These are phyloP conservation scores for Dicranocentrus wangi DNA, from an alignment of 2,888 invertebrate species.

Conservation along the genomic window DNA sequence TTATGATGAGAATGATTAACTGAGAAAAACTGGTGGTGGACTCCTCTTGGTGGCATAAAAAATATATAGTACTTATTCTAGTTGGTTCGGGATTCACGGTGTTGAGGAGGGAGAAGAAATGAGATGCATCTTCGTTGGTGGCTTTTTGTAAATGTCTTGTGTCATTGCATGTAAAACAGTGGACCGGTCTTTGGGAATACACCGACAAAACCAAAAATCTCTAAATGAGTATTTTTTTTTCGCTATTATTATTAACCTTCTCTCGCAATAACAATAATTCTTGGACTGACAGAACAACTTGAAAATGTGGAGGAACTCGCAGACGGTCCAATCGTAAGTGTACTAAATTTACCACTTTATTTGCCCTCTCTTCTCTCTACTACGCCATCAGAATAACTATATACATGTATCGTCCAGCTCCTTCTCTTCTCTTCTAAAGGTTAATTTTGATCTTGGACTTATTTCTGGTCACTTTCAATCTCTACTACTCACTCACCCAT, in stretches of 20 bases:
- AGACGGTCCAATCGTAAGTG: neutral
- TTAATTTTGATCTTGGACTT: neutral
- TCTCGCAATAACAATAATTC: constrained; percentile 37
- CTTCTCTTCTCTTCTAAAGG: too few species aligned
- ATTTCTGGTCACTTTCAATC: neutral
- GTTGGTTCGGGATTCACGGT: neutral
- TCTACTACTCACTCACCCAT: neutral
- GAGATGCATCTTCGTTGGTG: constrained; percentile 42
- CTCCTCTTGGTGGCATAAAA: neutral
- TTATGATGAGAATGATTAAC: constrained; percentile 43
- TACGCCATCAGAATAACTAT: neutral
- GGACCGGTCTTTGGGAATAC: constrained; percentile 27
- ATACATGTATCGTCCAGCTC: too few species aligned
- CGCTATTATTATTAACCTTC: too few species aligned
- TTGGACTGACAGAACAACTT: constrained; percentile 16
- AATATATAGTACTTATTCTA: neutral
- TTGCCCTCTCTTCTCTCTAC: too few species aligned
- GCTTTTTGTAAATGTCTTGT: constrained; percentile 18
- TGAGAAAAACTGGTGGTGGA: neutral
- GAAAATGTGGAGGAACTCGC: neutral
- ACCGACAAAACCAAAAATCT: neutral
- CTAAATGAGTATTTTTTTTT: neutral
- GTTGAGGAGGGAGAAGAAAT: neutral
- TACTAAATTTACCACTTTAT: constrained; percentile 18
- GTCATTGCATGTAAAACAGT: constrained; percentile 4